Evolutionary conservation across 1,140 invertebrate genomes (phyloP), one percentile per base, ranked within the genome.

Genomic region (Parapsyche elsis): DNA sequence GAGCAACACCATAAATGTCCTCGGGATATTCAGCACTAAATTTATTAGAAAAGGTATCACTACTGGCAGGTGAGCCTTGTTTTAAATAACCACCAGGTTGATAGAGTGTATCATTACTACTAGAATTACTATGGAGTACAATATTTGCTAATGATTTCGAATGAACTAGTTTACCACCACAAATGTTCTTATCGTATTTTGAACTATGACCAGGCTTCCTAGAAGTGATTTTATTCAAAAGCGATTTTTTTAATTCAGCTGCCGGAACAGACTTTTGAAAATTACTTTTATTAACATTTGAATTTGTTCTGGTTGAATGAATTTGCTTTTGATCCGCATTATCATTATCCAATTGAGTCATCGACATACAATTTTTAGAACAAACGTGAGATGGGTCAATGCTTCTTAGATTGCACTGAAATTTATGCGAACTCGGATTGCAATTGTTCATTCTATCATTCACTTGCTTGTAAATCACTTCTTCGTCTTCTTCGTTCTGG

Each of bases 81-180:
- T 87, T 5, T 86, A 86, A 73, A 86, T 87, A 82, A 74, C 64
- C 78, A 87, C 87, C 21, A 0, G 88, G 86, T 76, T 89, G 88
- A 75, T 89, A 88, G n/a, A 89, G 80, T 0, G 88, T 88, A 71
- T 89, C 88, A 76, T 84, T 88, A 81, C 88, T 89, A 79, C 87
- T 88, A 0, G 88, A 88, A 76, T 89, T 87, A 61, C 86, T 89
- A 57, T 88, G 87, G 19, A 89, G 67, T 30, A 88, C 86, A 30
- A 89, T 88, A 74, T 88, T 88, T 9, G 88, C 88, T 26, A 89
- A 82, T 0, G 88, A 89, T 82, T 89, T 89, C 0, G 88, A 89
- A 81, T 88, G 87, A 74, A 87, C 87, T 76, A 89, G 79, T 83
- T 88, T 88, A 49, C 59, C 67, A 46, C 61, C 49, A 57, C 71